Base-by-base conservation (phyloP, 2,797 vertebrate species). In the Oophaga sylvatica region DNA sequence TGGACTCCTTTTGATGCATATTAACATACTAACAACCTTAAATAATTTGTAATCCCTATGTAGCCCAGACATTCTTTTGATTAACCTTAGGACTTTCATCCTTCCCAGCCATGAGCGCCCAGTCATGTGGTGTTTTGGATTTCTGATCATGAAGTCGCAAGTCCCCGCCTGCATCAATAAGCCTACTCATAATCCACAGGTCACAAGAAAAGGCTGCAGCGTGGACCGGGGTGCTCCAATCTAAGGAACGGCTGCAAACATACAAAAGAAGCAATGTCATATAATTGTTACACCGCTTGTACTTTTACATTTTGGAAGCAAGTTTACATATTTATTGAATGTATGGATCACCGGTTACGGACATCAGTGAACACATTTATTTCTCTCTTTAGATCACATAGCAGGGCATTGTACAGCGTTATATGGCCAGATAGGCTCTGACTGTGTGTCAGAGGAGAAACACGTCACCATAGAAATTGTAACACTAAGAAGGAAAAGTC, bases 151-250 rank as follows among this genome's bases (percentile, higher is more conserved):
- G 96, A 0, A 95, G 93, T n/a, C 96, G 90, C 31, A 97, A 91
- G 84, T 98, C 97, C 67, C 96, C 97, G 1, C 97, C 97, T 4
- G 93, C 94, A 71, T 96, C 96, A 93, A 97, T 85, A 8, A 97
- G 88, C 78, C 90, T 93, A 87, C 96, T 95, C 76, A 97, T 94
- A 89, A 97, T 92, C 90, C 94, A 91, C 35, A 94, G 94, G 63
- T 94, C 95, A 67, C 95, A 95, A 3, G 97, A 97, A 89, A 97
- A 96, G 0, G 96, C 96, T 0, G 96, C 97, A 5, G 97, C 96
- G 0, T 97, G 97, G 19, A 97, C 94, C 0, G 96, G 96, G 2
- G 96, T 97, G 90, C 96, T 97, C 59, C 94, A 92, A 53, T 97
- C 96, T 0, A 93, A 93, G 92, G 96, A 97, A 87, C 96, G 96